These are phyloP conservation scores for Andrena haemorrhoa DNA, from an alignment of 2,888 invertebrate genomes.

Conservation along the genomic window DNA sequence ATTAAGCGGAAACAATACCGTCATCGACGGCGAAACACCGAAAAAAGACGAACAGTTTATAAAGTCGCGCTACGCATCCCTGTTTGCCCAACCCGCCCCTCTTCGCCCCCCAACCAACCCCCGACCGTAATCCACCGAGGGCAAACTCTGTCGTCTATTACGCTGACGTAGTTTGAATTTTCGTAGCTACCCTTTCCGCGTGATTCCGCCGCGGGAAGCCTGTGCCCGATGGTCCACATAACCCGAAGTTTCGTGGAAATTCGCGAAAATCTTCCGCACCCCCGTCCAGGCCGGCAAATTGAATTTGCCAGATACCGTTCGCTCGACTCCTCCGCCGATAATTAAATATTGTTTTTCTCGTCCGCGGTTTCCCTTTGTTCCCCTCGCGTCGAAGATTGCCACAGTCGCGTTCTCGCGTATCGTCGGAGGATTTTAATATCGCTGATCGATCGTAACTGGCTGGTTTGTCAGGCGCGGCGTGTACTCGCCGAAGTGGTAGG, in stretches of 20 bases:
- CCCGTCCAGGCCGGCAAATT: constrained; percentile 20
- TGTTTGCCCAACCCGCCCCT: constrained; percentile 23
- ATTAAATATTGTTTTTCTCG: constrained; percentile 8
- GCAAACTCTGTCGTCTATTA: constrained; percentile 55
- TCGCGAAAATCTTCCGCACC: constrained; percentile 32
- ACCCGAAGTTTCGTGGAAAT: constrained; percentile 55
- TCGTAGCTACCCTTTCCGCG: constrained; percentile 54
- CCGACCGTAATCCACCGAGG: constrained; percentile 44
- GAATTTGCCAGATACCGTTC: constrained; percentile 42
- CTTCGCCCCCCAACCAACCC: background rate
- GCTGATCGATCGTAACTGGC: no score
- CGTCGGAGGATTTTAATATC: no score
- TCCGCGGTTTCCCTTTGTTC: background rate
- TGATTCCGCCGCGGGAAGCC: constrained; percentile 27
- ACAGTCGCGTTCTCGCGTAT: background rate
- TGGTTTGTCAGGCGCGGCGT: no score
- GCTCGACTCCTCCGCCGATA: constrained; percentile 18
- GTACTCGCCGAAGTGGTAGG: no score
- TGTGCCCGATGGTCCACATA: constrained; percentile 42
- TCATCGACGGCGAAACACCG: constrained; percentile 13
- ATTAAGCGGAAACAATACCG: constrained; percentile 10
- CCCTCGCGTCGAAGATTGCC: background rate
- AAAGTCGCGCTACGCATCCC: constrained; percentile 22
- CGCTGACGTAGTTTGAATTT: constrained; percentile 63
- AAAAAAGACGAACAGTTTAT: constrained; percentile 32